Evolutionary conservation across 2,888 invertebrate genomes (phyloP).

Genomic region (Tiphia femorata): DNA sequence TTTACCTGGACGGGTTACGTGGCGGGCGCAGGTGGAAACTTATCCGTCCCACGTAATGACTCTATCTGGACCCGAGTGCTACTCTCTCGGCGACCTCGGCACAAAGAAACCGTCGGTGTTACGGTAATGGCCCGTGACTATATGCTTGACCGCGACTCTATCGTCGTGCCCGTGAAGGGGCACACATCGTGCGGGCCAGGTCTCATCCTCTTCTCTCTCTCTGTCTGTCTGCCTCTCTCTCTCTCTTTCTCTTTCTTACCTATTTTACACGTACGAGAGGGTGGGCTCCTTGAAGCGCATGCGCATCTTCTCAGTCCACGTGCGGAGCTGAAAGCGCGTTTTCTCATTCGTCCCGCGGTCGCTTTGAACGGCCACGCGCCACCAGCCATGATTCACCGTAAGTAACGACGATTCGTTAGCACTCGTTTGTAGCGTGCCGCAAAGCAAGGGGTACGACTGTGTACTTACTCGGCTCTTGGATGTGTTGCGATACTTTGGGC

Average conservation of each 20-base stretch:
- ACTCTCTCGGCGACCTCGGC: slow-evolving; percentile 20
- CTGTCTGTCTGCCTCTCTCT: too few species aligned
- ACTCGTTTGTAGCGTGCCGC: slow-evolving; percentile 6
- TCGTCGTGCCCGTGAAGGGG: slow-evolving; percentile 17
- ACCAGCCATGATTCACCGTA: slow-evolving; percentile 19
- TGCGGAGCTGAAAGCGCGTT: slow-evolving; percentile 5
- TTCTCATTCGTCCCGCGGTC: slow-evolving; percentile 22
- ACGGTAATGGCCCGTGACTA: slow-evolving; percentile 46
- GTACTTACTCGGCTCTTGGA: too few species aligned
- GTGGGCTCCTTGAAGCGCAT: background rate
- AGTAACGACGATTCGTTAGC: slow-evolving; percentile 33
- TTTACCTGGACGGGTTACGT: slow-evolving; percentile 33
- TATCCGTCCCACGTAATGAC: slow-evolving; percentile 40
- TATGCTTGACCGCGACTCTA: slow-evolving; percentile 42
- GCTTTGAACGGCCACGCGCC: slow-evolving; percentile 27
- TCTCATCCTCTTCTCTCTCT: background rate
- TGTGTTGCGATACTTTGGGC: too few species aligned
- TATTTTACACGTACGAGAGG: slow-evolving; percentile 30
- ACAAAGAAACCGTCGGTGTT: slow-evolving; percentile 34
- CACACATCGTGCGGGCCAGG: slow-evolving; percentile 24
- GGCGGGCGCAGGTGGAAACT: slow-evolving; percentile 42
- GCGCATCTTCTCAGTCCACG: background rate
- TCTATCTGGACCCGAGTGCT: slow-evolving; percentile 33
- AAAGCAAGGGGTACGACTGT: too few species aligned
- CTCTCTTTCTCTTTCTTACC: too few species aligned